Evolutionary conservation across 1,140 invertebrate species (phyloP).

Genomic region (Aphis gossypii): DNA sequence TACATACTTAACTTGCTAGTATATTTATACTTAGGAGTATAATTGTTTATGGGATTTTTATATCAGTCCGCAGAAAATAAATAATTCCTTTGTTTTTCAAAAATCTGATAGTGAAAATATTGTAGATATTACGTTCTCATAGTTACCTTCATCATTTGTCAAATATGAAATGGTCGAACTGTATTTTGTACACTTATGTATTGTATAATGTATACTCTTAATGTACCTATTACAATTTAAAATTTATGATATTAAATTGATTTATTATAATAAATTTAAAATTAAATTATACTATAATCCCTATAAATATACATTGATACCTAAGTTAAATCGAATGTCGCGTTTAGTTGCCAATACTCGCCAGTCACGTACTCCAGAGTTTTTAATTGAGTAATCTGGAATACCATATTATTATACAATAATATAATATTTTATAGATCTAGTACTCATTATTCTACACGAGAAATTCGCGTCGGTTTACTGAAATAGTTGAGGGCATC

Average conservation of each 20-base stretch:
- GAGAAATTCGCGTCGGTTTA: neutral
- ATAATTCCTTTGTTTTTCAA: too few relatives aligned
- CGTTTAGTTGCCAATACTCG: too few relatives aligned
- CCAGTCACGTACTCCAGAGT: neutral
- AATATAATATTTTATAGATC: neutral
- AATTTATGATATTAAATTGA: neutral
- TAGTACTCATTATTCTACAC: neutral
- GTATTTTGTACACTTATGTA: too few relatives aligned
- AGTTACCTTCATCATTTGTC: too few relatives aligned
- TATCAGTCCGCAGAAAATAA: too few relatives aligned
- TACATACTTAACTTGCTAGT: too few relatives aligned
- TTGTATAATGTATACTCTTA: too few relatives aligned
- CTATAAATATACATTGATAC: neutral
- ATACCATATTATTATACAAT: neutral
- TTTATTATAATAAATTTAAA: neutral
- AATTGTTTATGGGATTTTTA: too few relatives aligned
- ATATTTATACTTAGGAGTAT: too few relatives aligned
- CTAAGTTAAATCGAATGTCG: neutral
- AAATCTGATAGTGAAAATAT: too few relatives aligned
- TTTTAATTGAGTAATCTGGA: constrained; percentile 1
- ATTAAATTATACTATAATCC: neutral
- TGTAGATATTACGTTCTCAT: too few relatives aligned
- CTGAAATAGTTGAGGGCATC: neutral
- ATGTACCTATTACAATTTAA: neutral
- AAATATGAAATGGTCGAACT: too few relatives aligned